A percentile compares a stretch with the other conserved stretches of the same genome.
Evolutionary conservation across 1,140 invertebrate genomes (phyloP).

Genomic region (Sycobia sp.): DNA sequence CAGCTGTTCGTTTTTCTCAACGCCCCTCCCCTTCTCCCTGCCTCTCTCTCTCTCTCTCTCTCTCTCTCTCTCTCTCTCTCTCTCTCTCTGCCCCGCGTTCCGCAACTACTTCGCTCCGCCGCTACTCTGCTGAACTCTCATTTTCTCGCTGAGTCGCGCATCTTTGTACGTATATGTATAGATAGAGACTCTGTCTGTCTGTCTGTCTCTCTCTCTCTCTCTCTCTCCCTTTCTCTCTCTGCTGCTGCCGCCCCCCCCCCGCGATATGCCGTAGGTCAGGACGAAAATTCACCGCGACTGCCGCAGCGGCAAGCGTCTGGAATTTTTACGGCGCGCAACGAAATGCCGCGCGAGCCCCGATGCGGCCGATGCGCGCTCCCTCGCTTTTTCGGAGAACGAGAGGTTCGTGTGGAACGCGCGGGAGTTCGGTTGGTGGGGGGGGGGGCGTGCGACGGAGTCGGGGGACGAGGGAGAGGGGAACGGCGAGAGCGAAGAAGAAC

Average conservation of each 20-base stretch:
- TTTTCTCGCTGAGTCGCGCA: slow-evolving; percentile 7
- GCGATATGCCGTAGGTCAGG: slow-evolving; percentile 23
- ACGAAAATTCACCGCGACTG: slow-evolving; percentile 18
- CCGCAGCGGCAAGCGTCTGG: not conserved
- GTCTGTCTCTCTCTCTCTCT: not conserved
- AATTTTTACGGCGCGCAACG: slow-evolving; percentile 21
- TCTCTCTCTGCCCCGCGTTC: not conserved
- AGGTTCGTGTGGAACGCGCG: no score
- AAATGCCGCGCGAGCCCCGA: no score
- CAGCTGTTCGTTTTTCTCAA: no score
- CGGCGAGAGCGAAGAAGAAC: no score
- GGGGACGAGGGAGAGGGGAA: no score
- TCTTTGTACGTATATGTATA: slow-evolving; percentile 15
- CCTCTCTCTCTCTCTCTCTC: no score
- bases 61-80: no score
- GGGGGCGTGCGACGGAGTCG: no score
- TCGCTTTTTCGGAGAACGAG: no score
- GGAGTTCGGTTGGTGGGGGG: no score
- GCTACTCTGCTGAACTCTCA: slow-evolving; percentile 1
- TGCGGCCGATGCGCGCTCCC: no score
- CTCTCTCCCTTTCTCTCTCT: not conserved
- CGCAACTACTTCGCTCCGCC: not conserved
- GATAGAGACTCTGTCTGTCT: not conserved
- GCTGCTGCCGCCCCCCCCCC: not conserved
- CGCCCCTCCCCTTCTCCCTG: no score